Base-by-base conservation (phyloP, 2,888 invertebrate species). In the Drosophila formosana region DNA sequence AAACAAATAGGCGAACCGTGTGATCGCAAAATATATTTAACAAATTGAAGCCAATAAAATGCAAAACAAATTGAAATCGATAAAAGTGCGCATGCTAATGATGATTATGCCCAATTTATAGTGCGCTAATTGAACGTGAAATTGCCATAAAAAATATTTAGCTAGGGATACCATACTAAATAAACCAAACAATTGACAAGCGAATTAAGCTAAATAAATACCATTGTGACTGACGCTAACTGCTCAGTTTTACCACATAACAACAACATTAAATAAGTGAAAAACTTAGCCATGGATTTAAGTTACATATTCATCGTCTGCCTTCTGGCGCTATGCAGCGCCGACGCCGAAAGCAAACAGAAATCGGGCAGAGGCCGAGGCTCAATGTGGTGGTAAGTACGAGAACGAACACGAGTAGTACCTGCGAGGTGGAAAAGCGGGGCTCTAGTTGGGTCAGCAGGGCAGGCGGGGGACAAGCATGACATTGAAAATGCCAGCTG, bases 301-400 rank as follows among this genome's bases (percentile, higher is more conserved):
- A 82, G 85, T 64, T 80, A 85, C 69, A 82, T 91, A 57, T 78
- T 92, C 41, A 82, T 90, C 72, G 72, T 89, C 66, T 90, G 90
- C 79, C 80, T 92, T 61, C 76, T 91, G 85, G 89, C 90, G 66
- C 77, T 92, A 61, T 89, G 88, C 80, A 81, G 88, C 76, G 88
- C 89, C 76, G 65, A 67, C 56, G 90, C 88, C 60, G 92, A 91
- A 71, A 91, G 89, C 63, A 92, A 92, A 90, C 91, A 91, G 56
- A 95, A 95, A 91, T 94, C 94, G 84, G 95, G 96, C 91, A 94
- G 96, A 91, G 97, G 97, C 90, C 95, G 96, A 90, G 97, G 97
- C 92, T 96, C 97, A 88, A 97, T 96, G 96, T 97, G 97, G 97
- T 97, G 97, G 97, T 97, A 93, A 94, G 97, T 94, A 82, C 37